phyloP scores from a whole-genome alignment of 2,888 invertebrate species.

The Brassicogethes aeneus region DNA sequence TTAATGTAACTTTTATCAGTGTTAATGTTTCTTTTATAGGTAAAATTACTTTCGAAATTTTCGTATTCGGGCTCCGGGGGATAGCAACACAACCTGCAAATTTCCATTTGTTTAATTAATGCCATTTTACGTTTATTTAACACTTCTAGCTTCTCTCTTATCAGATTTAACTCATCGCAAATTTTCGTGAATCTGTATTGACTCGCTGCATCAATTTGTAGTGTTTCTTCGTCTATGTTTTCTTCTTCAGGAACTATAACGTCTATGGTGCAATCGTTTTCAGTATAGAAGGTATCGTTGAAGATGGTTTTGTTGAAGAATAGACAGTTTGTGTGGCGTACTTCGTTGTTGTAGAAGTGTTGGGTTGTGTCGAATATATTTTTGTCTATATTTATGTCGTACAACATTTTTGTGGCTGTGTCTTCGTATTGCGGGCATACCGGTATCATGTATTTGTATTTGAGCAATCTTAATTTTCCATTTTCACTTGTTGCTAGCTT shows the following conservation, averaged over 20 bases:
- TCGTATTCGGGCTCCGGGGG: not conserved
- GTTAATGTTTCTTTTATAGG: too few species aligned
- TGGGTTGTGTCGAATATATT: slow-evolving; percentile 17
- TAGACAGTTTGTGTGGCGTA: slow-evolving; percentile 27
- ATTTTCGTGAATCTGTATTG: slow-evolving; percentile 3
- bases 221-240: not conserved
- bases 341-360: slow-evolving; percentile 25
- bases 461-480: slow-evolving; percentile 29
- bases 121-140: not conserved
- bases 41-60: too few species aligned
- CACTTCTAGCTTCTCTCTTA: not conserved
- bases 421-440: slow-evolving; percentile 17
- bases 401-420: slow-evolving; percentile 20
- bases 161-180: not conserved
- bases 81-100: not conserved
- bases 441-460: slow-evolving; percentile 30
- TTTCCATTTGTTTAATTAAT: not conserved
- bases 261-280: slow-evolving; percentile 28
- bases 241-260: slow-evolving; percentile 13
- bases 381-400: slow-evolving; percentile 18
- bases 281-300: slow-evolving; percentile 24
- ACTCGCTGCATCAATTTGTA: not conserved
- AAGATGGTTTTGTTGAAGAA: slow-evolving; percentile 31
- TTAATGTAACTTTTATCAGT: too few species aligned
- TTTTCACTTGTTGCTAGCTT: slow-evolving; percentile 22